Evolutionary conservation across 2,797 vertebrate species (phyloP).

Genomic region (Sebastes itinus): DNA sequence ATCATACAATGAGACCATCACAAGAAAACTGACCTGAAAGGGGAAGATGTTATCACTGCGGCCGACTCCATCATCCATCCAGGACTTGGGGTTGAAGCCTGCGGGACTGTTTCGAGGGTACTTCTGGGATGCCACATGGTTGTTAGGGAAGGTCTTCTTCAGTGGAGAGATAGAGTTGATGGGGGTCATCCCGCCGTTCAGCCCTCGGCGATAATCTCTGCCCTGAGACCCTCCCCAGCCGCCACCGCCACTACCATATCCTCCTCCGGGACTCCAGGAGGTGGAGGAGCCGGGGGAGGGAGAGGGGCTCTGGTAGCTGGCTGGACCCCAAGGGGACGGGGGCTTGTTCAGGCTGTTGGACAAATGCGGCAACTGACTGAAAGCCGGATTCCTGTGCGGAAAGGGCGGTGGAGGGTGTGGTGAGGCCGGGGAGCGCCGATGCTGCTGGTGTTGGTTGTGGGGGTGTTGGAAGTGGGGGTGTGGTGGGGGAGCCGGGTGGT

Average conservation of each 20-base stretch:
- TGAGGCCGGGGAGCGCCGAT: slow-evolving; percentile 96
- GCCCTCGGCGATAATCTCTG: slow-evolving; percentile 94
- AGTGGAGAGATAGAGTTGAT: slow-evolving; percentile 98
- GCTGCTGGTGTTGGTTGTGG: slow-evolving; percentile 98
- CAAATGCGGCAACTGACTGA: slow-evolving; percentile 97
- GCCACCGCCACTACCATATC: slow-evolving; percentile 89
- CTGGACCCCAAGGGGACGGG: slow-evolving; percentile 94
- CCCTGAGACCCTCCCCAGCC: slow-evolving; percentile 96
- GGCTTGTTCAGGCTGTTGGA: slow-evolving; percentile 98
- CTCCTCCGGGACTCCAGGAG: slow-evolving; percentile 96
- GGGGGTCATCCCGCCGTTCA: slow-evolving; percentile 96
- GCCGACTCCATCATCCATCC: slow-evolving; percentile 97
- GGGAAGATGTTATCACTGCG: slow-evolving; percentile 98
- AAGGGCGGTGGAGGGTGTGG: slow-evolving; percentile 90
- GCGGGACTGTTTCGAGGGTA: slow-evolving; percentile 93
- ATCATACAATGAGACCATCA: background rate
- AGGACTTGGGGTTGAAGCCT: slow-evolving; percentile 97
- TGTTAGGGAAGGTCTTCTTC: slow-evolving; percentile 99
- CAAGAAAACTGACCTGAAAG: slow-evolving; percentile 91
- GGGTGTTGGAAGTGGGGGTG: slow-evolving; percentile 95
- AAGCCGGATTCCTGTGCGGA: slow-evolving; percentile 91
- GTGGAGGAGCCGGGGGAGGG: slow-evolving; percentile 92
- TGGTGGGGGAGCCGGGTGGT: slow-evolving; percentile 90
- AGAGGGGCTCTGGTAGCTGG: slow-evolving; percentile 97
- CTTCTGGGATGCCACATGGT: slow-evolving; percentile 97